phyloP scores from a whole-genome alignment of 2,888 invertebrate genomes.

The Crepidodera aurea region DNA sequence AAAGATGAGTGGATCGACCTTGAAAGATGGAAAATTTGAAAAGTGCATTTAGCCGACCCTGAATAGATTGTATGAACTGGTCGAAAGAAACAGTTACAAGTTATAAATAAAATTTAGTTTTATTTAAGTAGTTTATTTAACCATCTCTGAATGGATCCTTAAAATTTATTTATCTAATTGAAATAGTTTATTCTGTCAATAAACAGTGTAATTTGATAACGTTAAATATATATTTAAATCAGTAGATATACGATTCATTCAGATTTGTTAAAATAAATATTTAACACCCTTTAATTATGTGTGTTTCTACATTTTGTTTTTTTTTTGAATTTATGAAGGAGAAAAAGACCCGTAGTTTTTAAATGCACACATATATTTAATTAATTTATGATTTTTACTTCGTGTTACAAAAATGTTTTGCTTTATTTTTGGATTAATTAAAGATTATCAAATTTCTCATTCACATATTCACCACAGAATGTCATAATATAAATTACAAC shows the following conservation, averaged over 20 bases:
- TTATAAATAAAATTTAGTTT: background rate
- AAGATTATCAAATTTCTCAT: background rate
- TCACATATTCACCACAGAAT: background rate
- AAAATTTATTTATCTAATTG: constrained; percentile 1
- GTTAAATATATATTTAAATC: background rate
- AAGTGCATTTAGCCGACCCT: background rate
- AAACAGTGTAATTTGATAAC: background rate
- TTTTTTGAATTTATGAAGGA: constrained; percentile 4
- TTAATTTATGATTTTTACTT: no score
- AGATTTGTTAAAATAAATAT: background rate
- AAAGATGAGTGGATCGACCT: no score
- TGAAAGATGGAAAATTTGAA: no score
- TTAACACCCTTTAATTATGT: background rate
- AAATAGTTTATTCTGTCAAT: background rate
- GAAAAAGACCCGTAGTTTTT: background rate
- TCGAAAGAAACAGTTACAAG: constrained; percentile 13
- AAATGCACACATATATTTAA: background rate
- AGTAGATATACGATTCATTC: background rate
- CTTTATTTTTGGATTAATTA: no score
- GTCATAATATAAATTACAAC: constrained; percentile 6
- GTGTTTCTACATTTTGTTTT: no score
- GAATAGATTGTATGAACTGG: background rate
- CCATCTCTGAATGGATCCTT: constrained; percentile 1
- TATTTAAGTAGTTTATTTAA: constrained; percentile 4
- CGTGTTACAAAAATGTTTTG: no score